phyloP scores from a whole-genome alignment of 2,113 vertebrate genomes.

The Rhabdomys dilectus region DNA sequence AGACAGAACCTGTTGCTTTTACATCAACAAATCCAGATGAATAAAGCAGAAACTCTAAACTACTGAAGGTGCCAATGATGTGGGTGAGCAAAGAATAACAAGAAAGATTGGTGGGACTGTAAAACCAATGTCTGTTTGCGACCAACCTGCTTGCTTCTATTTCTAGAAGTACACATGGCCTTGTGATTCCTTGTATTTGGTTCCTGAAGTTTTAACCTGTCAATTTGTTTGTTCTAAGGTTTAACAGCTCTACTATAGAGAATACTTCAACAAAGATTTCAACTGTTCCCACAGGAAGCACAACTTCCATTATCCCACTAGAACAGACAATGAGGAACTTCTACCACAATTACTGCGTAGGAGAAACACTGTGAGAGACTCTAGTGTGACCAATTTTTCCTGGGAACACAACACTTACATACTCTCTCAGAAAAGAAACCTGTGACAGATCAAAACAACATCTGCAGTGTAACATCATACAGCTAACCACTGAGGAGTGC shows the following conservation, averaged over 20 bases:
- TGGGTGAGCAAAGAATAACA: too few species aligned
- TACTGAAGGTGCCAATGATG: too few species aligned
- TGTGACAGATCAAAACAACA: not conserved
- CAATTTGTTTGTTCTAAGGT: too few species aligned
- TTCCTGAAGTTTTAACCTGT: too few species aligned
- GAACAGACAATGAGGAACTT: too few species aligned
- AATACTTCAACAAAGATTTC: not conserved
- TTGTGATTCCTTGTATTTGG: too few species aligned
- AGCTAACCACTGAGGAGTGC: not conserved
- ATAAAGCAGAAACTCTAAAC: too few species aligned
- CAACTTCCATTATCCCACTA: too few species aligned
- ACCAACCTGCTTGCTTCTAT: too few species aligned
- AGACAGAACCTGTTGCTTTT: not conserved
- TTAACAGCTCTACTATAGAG: not conserved
- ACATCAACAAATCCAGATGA: too few species aligned
- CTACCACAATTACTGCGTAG: not conserved
- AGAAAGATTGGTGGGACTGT: too few species aligned
- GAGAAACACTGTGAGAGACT: not conserved
- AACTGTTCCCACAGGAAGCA: not conserved
- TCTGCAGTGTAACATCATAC: not conserved
- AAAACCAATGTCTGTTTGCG: not conserved
- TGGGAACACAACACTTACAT: not conserved
- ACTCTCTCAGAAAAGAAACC: not conserved
- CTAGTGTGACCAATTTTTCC: not conserved
- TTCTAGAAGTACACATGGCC: too few species aligned